A percentile compares a stretch with the other conserved stretches of the same genome.
phyloP scores from a whole-genome alignment of 2,113 vertebrate species.

The Australoheros scitulus region DNA sequence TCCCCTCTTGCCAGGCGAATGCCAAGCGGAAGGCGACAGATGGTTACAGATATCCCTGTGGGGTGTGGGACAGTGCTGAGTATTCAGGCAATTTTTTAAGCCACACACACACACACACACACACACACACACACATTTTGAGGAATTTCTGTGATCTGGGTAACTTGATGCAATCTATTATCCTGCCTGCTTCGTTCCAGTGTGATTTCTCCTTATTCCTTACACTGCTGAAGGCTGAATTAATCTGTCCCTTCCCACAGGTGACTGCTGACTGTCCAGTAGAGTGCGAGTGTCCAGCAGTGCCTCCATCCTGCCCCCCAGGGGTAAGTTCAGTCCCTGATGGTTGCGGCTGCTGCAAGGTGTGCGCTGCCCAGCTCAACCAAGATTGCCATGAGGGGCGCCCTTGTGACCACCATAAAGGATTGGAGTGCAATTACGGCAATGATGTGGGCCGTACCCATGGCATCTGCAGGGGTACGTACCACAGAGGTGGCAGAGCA shows the following conservation, averaged over 20 bases:
- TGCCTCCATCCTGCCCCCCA: constrained; percentile 73
- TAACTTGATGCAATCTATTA: constrained; percentile 63
- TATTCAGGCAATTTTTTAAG: constrained; percentile 60
- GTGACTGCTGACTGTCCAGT: constrained; percentile 66
- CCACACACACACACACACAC: constrained; percentile 37
- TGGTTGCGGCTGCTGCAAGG: constrained; percentile 84
- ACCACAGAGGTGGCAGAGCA: not conserved
- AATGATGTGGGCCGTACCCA: constrained; percentile 76
- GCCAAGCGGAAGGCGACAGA: constrained; percentile 71
- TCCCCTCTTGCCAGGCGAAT: constrained; percentile 50
- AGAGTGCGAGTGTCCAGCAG: constrained; percentile 67
- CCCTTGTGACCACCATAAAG: constrained; percentile 85
- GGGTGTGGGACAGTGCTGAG: constrained; percentile 57
- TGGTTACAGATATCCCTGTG: constrained; percentile 70
- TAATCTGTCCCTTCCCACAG: constrained; percentile 46
- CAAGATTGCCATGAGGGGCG: constrained; percentile 79
- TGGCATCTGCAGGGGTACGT: constrained; percentile 86
- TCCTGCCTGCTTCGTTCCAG: constrained; percentile 27
- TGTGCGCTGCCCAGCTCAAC: constrained; percentile 85
- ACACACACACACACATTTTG: constrained; percentile 39
- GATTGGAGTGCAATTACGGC: constrained; percentile 86
- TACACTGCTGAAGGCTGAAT: not conserved
- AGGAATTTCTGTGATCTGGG: constrained; percentile 70
- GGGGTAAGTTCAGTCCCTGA: constrained; percentile 78
- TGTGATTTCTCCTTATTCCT: constrained; percentile 5